Evolutionary conservation across 2,888 invertebrate genomes (phyloP), one percentile per base, ranked within the genome.

Genomic region (Harpalus rubripes): DNA sequence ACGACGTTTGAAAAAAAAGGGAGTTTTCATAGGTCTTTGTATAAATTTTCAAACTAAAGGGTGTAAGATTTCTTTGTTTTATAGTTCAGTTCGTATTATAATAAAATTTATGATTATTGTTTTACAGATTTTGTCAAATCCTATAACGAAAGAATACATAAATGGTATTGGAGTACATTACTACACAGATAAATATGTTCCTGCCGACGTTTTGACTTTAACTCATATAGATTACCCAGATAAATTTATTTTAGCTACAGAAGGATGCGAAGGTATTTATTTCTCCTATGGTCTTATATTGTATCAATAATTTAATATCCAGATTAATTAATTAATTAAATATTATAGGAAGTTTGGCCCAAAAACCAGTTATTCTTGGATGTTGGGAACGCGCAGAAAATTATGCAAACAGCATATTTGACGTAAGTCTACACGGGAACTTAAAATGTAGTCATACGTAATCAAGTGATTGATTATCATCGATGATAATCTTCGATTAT

Each of bases 371-470:
- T 0, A 87, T 91, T 0, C 90, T 96, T 5, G 97, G 97, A 7
- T 95, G 95, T 12, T 98, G 97, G 97, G 87, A 90, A 0, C 92
- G 96, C 86, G 97, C 93, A 0, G 94, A 95, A 87, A 89, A 89
- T 68, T 96, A 97, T 88, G 92, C 94, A 90, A 88, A 88, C 22
- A 89, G 95, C 85, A 95, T 96, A 81, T 92, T 96, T 44, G 90
- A 93, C 88, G 94, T 94, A 89, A 90, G 89, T 88, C 84, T 12
- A 88, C 22, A 22, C 3, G 22, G 22, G 22, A 22, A 22, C 1
- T 22, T 68, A 5, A 4, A 12, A 52, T 52, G 44, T 7, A 7
- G 44, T 7, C 44, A n/a, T n/a, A n/a, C n/a, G n/a, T n/a, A n/a
- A n/a, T n/a, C n/a, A n/a, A n/a, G n/a, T n/a, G n/a, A n/a, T n/a